Evolutionary conservation across 2,797 vertebrate species (phyloP).

Genomic region (Semotilus atromaculatus): DNA sequence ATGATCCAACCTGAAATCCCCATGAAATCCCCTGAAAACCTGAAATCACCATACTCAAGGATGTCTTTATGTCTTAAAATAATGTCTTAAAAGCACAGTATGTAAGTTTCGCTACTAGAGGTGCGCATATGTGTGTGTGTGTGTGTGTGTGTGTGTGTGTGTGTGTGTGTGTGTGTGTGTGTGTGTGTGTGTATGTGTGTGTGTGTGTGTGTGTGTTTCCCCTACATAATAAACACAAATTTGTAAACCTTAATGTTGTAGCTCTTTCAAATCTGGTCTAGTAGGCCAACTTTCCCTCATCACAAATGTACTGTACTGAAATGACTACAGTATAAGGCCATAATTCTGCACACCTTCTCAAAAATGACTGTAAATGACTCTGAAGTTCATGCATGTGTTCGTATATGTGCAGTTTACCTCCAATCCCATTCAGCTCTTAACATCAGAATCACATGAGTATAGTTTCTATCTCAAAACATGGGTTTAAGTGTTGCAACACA

Average conservation of each 20-base stretch:
- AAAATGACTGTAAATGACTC: neutral
- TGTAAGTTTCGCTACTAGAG: neutral
- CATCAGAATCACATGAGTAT: conserved; percentile 11
- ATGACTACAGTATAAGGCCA: neutral
- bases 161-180: no score
- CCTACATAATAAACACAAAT: no score
- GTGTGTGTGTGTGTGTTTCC: no score
- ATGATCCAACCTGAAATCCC: neutral
- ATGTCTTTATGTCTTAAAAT: neutral
- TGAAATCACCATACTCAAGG: neutral
- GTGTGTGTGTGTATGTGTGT: no score
- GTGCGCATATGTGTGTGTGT: no score
- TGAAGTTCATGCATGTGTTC: conserved; percentile 7
- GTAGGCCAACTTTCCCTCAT: neutral
- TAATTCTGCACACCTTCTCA: no score
- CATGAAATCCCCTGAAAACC: neutral
- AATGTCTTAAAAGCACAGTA: neutral
- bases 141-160: no score
- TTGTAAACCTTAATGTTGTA: neutral
- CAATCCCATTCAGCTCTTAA: neutral
- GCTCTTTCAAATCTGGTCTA: neutral
- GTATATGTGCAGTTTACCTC: neutral
- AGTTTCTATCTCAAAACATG: neutral
- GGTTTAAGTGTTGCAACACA: neutral
- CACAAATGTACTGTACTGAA: neutral